phyloP scores from a whole-genome alignment of 2,797 vertebrate species.

The Chrosomus eos region DNA sequence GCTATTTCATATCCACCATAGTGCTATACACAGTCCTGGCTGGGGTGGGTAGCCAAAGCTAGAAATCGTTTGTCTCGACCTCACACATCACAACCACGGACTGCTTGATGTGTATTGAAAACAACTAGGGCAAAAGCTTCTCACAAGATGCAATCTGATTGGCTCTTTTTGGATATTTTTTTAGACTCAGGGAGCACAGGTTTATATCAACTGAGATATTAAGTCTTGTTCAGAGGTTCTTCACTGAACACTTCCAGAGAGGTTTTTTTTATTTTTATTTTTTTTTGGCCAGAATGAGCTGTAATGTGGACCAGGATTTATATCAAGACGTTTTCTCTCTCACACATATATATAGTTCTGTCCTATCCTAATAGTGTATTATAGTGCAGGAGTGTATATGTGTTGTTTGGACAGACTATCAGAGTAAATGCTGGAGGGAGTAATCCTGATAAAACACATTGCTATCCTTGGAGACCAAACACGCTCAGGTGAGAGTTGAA shows the following conservation, averaged over 20 bases:
- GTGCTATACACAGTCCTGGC: constrained; percentile 51
- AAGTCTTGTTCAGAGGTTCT: neutral
- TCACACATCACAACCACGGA: neutral
- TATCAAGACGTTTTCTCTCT: neutral
- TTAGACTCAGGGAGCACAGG: neutral
- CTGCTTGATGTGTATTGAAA: neutral
- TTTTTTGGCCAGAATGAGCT: neutral
- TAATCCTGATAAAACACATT: constrained; percentile 13
- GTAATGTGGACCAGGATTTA: neutral
- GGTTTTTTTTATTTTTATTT: neutral
- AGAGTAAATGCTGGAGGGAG: constrained; percentile 8
- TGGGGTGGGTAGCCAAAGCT: constrained; percentile 12
- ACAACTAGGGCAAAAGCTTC: neutral
- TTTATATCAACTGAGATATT: neutral
- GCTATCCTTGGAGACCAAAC: constrained; percentile 22
- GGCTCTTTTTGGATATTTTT: neutral
- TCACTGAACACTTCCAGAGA: neutral
- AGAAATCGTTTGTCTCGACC: neutral
- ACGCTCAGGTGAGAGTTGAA: neutral
- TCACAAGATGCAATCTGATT: neutral
- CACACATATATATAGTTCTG: neutral
- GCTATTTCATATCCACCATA: constrained; percentile 54
- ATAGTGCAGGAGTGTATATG: constrained; percentile 42
- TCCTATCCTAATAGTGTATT: constrained; percentile 39
- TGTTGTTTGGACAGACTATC: constrained; percentile 23